Base-by-base conservation (phyloP, 2,797 vertebrate genomes). In the Micropoecilia bifurca region DNA sequence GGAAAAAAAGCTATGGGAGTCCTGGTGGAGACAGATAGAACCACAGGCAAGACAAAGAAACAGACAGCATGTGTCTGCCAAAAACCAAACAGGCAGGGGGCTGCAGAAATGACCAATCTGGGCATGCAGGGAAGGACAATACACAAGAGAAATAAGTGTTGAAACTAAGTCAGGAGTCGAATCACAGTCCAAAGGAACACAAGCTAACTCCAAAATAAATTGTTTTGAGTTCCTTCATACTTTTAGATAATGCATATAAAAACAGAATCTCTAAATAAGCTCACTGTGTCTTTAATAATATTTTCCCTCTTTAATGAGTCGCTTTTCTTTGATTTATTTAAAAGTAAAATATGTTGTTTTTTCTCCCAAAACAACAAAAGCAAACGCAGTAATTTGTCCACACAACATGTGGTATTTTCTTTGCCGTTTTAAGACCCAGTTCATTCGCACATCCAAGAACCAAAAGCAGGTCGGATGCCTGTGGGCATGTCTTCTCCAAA, bases 81-180 rank as follows among this genome's bases (percentile, higher is more conserved):
- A 87, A 68, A 80, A 6, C 59, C 59, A 57, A 79, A 79, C 76
- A 87, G 78, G 39, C 78, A 36, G 78, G 61, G 82, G 79, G 77
- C 71, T 75, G 87, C 75, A 85, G 73, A 85, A 87, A 88, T 82
- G 47, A 86, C 76, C 87, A 86, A 88, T 87, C 82, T 86, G 80
- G 79, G 82, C 85, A 87, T 71, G 81, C 78, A 85, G 84, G 71
- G 82, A 83, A 77, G n/a, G 66, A 41, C n/a, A 2, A 12, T 28
- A 68, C 20, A 68, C 33, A 68, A 25, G 63, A 39, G 63, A 68
- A 68, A 41, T 22, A 41, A 39, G 33, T 39, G 63, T 20, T 39
- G 36, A 68, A 41, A 63, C 61, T 8, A 36, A 33, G 30, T 36
- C 63, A 25, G 36, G 36, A 16, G 63, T 25, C 22, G 8, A 41